A percentile compares a stretch with the other conserved stretches of the same genome.
phyloP scores from a whole-genome alignment of 2,888 invertebrate genomes.

The Alitta virens region DNA sequence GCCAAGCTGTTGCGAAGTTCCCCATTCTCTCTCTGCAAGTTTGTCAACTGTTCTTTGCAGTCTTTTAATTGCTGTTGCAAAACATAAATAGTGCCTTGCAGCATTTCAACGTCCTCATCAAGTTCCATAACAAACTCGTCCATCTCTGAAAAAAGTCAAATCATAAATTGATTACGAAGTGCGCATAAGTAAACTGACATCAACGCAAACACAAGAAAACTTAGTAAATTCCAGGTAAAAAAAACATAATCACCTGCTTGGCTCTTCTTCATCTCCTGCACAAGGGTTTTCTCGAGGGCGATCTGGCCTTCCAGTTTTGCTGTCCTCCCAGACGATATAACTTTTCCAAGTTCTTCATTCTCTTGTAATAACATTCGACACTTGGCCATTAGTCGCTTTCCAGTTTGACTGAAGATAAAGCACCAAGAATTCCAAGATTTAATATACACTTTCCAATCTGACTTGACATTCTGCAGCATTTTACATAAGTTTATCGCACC shows the following conservation, averaged over 20 bases:
- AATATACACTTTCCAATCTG: too few relatives aligned
- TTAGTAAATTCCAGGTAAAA: too few relatives aligned
- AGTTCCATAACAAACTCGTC: constrained; percentile 93
- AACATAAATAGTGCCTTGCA: constrained; percentile 95
- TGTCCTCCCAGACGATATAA: constrained; percentile 90
- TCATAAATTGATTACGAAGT: too few relatives aligned
- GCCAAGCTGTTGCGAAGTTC: neutral
- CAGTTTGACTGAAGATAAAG: constrained; percentile 77
- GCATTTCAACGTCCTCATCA: constrained; percentile 96
- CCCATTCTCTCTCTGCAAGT: constrained; percentile 11
- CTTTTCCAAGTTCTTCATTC: constrained; percentile 94
- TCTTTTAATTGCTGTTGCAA: constrained; percentile 89
- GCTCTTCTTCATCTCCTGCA: constrained; percentile 93
- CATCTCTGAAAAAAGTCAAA: constrained; percentile 67
- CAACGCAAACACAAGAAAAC: too few relatives aligned
- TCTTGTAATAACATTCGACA: constrained; percentile 92
- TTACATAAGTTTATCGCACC: too few relatives aligned
- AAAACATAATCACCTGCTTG: constrained; percentile 72
- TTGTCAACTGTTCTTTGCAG: constrained; percentile 64
- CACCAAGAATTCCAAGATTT: too few relatives aligned
- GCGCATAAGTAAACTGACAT: too few relatives aligned
- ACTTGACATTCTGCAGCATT: too few relatives aligned
- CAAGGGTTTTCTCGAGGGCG: constrained; percentile 89
- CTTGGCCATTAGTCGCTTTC: constrained; percentile 96
- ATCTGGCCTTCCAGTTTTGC: constrained; percentile 94